phyloP scores from a whole-genome alignment of 2,888 invertebrate species.

The Adela reaumurella region DNA sequence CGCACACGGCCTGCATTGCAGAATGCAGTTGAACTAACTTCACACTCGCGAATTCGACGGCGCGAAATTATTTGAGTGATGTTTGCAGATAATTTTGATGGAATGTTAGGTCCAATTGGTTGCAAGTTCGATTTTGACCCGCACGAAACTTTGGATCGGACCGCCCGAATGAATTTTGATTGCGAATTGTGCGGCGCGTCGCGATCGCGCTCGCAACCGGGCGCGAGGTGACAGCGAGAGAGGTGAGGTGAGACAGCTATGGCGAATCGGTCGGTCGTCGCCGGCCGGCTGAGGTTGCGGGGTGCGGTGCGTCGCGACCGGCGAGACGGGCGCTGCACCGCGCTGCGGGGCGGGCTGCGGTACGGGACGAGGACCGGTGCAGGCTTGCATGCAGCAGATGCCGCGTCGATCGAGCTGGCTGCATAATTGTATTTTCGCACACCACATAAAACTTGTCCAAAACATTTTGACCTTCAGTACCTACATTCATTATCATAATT shows the following conservation, averaged over 20 bases:
- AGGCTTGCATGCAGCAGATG: slow-evolving; percentile 38
- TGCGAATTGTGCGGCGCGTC: slow-evolving; percentile 48
- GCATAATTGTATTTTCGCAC: too few relatives aligned
- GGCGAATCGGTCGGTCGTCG: slow-evolving; percentile 30
- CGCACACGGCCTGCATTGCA: slow-evolving; percentile 69
- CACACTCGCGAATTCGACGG: slow-evolving; percentile 20
- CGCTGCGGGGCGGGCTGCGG: slow-evolving; percentile 42
- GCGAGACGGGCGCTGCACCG: slow-evolving; percentile 56
- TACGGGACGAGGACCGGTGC: slow-evolving; percentile 22
- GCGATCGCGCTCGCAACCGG: slow-evolving; percentile 58
- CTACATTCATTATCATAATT: too few relatives aligned
- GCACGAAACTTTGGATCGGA: background rate
- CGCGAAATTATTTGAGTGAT: background rate
- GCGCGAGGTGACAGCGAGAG: slow-evolving; percentile 56
- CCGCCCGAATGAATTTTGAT: slow-evolving; percentile 21
- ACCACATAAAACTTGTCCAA: too few relatives aligned
- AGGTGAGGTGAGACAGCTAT: slow-evolving; percentile 34
- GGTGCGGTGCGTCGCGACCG: slow-evolving; percentile 40
- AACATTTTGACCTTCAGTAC: too few relatives aligned
- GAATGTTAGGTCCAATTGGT: background rate
- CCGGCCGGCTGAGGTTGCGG: slow-evolving; percentile 34
- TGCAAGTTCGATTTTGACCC: background rate
- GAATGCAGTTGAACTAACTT: slow-evolving; percentile 51
- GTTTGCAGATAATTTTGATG: slow-evolving; percentile 48
- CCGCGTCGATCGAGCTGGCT: slow-evolving; percentile 1